Evolutionary conservation across 2,888 invertebrate species (phyloP), one percentile per base, ranked within the genome.

Genomic region (Idaea dimidiata): DNA sequence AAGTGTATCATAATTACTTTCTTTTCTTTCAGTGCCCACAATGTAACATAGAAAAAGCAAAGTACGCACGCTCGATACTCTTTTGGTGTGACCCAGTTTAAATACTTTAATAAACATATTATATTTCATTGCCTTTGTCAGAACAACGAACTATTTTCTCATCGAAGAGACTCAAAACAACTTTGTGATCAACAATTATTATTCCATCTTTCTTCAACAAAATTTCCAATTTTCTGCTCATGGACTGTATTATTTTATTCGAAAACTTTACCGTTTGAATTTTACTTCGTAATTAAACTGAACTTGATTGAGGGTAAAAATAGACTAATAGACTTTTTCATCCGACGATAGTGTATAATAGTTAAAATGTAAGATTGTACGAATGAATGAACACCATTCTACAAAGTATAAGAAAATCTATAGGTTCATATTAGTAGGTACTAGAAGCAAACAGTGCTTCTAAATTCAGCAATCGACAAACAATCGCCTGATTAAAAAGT

Each of bases 191-290:
- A 56, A 63, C 43, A 43, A 43, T 43, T 33, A 33, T 33, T 33
- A 33, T 6, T 43, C 10, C 43, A 69, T 68, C 61, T 68, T 66
- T 67, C 74, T 73, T 71, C 69, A 69, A 67, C 67, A 65, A 65
- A 60, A 70, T 70, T 73, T 71, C 65, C 67, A 74, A 72, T 77
- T 64, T 66, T 33, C 24, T 24, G 24, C 58, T 62, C 57, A 65
- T 61, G 61, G 64, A 73, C 73, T 73, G 71, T 72, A 69, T 69
- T 72, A 73, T 72, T 73, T 74, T 72, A 78, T 74, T 76, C 67
- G 60, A 56, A 67, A 72, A 73, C 64, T 72, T 72, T 58, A 18
- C 57, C 57, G n/a, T 56, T 66, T 67, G 66, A 67, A 66, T 64
- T 69, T 68, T 59, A 60, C 17, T 68, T 24, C 24, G 68, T 72